Base-by-base conservation (phyloP, 2,113 vertebrate genomes). In the Diphyllodes magnificus region DNA sequence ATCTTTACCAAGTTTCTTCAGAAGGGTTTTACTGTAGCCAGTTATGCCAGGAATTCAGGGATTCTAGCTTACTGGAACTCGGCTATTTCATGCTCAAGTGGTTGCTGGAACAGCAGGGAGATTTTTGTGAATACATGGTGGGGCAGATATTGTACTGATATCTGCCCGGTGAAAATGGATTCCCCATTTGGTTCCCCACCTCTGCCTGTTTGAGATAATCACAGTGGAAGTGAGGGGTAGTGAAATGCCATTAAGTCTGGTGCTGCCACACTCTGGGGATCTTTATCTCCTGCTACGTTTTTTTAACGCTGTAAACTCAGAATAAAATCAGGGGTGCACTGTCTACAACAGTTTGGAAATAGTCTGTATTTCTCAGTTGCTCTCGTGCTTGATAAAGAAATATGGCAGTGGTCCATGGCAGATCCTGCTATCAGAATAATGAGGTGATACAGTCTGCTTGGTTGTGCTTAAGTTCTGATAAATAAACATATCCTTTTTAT, bases 31-130 rank as follows among this genome's bases (percentile, higher is more conserved):
- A 25, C n/a, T 51, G 37, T 57, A 64, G 37, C 64, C 63, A 47
- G 39, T 94, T 86, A 70, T 57, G 24, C 70, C 85, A 95, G 51
- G 61, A 96, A 80, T 88, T 82, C 89, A 94, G 69, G 64, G 96
- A 86, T 90, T 90, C 63, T 90, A 13, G 47, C 44, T 71, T 37
- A 4, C 5, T 89, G 35, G 53, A 90, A 63, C 80, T 71, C 65
- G 80, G 35, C 51, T 82, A 66, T 90, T 94, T 92, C 77, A 68
- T 87, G 82, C 87, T 94, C 40, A 80, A 86, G 72, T 60, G 64
- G 61, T 54, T 93, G 39, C 72, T 96, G 89, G 87, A 75, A 44
- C 30, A 94, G 77, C 65, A 92, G 82, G 92, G 85, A 87, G 53
- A 40, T 84, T 69, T 94, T 86, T 85, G 86, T 85, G 94, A 88